Evolutionary conservation across 2,113 vertebrate genomes (phyloP).

Genomic region (Chrysemys picta): DNA sequence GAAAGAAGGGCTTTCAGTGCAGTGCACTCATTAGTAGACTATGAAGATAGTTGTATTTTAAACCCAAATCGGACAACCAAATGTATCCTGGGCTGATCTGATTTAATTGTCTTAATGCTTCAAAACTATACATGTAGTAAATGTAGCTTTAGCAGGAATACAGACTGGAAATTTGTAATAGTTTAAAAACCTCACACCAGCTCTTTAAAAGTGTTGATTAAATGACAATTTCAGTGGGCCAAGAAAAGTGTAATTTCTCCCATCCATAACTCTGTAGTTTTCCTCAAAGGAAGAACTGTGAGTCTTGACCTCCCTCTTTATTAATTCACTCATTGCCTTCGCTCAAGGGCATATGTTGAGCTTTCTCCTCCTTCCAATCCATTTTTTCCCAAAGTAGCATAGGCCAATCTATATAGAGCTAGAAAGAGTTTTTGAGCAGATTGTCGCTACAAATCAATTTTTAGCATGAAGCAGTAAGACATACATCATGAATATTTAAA

Average conservation of each 20-base stretch:
- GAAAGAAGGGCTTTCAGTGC: no score
- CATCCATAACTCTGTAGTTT: not conserved
- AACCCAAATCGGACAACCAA: not conserved
- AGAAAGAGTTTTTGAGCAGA: not conserved
- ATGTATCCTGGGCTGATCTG: not conserved
- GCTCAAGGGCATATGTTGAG: not conserved
- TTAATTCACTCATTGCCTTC: not conserved
- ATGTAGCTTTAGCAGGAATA: not conserved
- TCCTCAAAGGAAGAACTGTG: not conserved
- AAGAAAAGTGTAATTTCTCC: not conserved
- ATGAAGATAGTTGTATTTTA: not conserved
- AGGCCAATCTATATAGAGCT: not conserved
- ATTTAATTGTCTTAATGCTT: not conserved
- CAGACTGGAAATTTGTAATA: not conserved
- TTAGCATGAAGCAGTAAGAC: not conserved
- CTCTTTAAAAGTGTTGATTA: not conserved
- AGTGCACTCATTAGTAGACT: not conserved
- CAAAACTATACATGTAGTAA: not conserved
- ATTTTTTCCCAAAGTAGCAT: not conserved
- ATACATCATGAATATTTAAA: not conserved
- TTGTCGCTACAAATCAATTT: not conserved
- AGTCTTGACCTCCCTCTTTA: not conserved
- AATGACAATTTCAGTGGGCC: not conserved
- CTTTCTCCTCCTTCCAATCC: not conserved
- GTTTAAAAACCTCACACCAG: not conserved